Evolutionary conservation across 2,797 vertebrate species (phyloP).

Genomic region (Eulemur albifrons): DNA sequence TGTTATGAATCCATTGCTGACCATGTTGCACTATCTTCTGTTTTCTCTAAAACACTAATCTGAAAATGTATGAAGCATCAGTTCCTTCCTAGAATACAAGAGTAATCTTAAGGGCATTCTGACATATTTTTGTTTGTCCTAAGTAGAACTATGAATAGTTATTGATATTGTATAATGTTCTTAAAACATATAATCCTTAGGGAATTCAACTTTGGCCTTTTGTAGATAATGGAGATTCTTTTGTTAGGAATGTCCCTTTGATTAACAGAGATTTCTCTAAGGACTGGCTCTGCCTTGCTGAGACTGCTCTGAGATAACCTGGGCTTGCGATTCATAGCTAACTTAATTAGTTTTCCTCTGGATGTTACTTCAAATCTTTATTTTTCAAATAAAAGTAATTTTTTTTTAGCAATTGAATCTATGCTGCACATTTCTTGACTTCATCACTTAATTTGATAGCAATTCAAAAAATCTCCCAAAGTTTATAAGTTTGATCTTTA

Average conservation of each 20-base stretch:
- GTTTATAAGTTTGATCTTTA: conserved; percentile 14
- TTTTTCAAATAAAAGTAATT: neutral
- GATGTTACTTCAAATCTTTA: conserved; percentile 27
- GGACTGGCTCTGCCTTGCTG: neutral
- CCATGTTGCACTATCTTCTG: neutral
- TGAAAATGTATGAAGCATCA: neutral
- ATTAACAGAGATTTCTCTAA: conserved; percentile 24
- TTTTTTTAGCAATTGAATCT: neutral
- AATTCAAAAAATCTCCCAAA: conserved; percentile 27
- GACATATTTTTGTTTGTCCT: neutral
- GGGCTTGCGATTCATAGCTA: neutral
- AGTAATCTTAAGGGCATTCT: neutral
- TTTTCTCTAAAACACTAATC: neutral
- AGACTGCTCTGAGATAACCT: neutral
- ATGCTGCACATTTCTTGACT: neutral
- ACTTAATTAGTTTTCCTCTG: conserved; percentile 5
- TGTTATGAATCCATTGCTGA: neutral
- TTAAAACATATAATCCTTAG: neutral
- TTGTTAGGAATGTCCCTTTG: conserved; percentile 20
- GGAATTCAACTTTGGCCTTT: neutral
- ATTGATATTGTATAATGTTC: neutral
- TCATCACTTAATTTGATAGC: conserved; percentile 8
- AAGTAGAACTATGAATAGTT: conserved; percentile 13
- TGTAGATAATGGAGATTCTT: conserved; percentile 21
- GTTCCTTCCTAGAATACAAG: neutral